Evolutionary conservation across 1,140 invertebrate species (phyloP), one percentile per base, ranked within the genome.

Genomic region (Steinernema feltiae): DNA sequence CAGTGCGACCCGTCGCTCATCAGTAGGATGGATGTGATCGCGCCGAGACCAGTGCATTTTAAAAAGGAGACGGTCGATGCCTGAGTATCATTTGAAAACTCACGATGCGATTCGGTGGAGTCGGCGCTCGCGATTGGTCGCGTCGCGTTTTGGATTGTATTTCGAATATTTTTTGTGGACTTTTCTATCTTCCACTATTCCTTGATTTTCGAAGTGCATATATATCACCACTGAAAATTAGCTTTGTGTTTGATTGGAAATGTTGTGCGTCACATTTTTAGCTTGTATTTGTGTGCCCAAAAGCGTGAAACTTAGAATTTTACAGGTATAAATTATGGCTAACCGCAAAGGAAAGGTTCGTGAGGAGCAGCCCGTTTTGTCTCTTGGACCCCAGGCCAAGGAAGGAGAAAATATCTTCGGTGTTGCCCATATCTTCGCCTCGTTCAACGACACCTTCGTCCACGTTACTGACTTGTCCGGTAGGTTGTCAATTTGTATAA

Each of bases 401-500:
- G 95, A 97, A 86, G 96, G 96, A 74, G 96, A 99, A 89, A 92
- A 93, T 82, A 94, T 99, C 63, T 99, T 99, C 88, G 97, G 96
- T 71, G 96, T 99, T 3, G 97, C 96, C 72, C 97, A 99, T 88
- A 99, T 99, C 85, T 99, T 95, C 88, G 97, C 97, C 78, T 97
- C 94, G 79, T 99, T 99, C 90, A 99, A 99, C 87, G 97, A 99
- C 87, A 99, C 97, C 48, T 99, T 99, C 87, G 97, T 99, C 3
- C 97, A 99, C 89, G 94, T 99, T 41, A 99, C 97, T 1, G 97
- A 99, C 90, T 90, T 99, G 80, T 98, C 97, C 77, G 97, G 97
- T 81, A 92, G 91, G 91, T 71, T 79, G 12, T 0, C 48, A 69
- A 7, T 27, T 76, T 24, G 3, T 72, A n/a, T 69, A 35, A 53